Conservation (phyloP, 2,888 invertebrate species). For the Drosophila affinis region DNA sequence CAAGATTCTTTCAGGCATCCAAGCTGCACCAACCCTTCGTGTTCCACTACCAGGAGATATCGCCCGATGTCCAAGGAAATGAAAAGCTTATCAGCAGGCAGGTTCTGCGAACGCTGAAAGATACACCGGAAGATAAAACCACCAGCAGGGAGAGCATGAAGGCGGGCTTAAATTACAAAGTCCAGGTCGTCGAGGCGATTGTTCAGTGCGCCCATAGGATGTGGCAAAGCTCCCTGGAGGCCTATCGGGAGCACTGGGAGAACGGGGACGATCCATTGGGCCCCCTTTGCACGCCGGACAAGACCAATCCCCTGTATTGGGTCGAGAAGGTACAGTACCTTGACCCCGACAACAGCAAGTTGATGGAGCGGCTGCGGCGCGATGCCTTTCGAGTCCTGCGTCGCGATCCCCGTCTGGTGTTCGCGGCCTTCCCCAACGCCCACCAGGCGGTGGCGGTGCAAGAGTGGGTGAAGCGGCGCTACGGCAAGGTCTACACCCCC, state of each 20-base stretch:
- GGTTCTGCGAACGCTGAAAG: conserved; percentile 10
- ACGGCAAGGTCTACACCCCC: conserved; percentile 47
- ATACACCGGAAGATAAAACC: background rate
- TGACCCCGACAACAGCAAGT: conserved; percentile 49
- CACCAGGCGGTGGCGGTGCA: conserved; percentile 54
- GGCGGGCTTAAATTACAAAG: background rate
- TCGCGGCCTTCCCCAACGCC: conserved; percentile 61
- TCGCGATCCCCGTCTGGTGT: conserved; percentile 63
- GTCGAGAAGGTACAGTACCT: conserved; percentile 1
- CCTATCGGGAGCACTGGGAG: background rate
- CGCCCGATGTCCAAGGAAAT: background rate
- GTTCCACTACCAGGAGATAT: conserved; percentile 34
- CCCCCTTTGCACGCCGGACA: background rate
- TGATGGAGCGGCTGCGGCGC: conserved; percentile 49
- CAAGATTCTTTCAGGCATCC: conserved; percentile 8
- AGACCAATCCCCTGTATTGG: conserved; percentile 4
- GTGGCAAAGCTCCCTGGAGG: conserved; percentile 26
- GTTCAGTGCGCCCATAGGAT: conserved; percentile 32
- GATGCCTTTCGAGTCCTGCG: conserved; percentile 48
- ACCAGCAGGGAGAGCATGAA: background rate
- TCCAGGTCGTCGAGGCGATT: conserved; percentile 27
- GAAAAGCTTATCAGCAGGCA: conserved; percentile 20
- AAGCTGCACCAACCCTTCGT: conserved; percentile 4
- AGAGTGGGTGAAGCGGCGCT: conserved; percentile 61
- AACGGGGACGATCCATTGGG: background rate